These are phyloP conservation scores for Medauroidea extradentata DNA, from an alignment of 1,140 invertebrate species.

Conservation along the genomic window DNA sequence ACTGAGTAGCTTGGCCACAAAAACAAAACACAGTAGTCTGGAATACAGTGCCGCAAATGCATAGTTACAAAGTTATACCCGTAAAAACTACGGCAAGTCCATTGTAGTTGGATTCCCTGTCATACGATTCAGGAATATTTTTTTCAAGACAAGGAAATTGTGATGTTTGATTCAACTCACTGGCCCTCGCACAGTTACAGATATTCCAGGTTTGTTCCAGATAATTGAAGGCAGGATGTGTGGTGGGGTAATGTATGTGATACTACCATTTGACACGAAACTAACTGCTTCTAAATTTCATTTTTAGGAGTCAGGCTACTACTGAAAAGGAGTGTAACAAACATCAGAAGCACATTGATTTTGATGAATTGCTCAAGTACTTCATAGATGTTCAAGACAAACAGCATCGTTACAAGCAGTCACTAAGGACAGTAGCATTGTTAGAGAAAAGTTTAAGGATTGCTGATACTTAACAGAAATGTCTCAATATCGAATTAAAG, in stretches of 20 bases:
- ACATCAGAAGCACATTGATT: slow-evolving; percentile 50
- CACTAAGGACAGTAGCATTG: slow-evolving; percentile 36
- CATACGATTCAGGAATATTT: not conserved
- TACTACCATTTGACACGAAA: too few species aligned
- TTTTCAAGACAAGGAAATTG: not conserved
- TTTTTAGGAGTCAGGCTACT: not conserved
- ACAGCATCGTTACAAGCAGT: slow-evolving; percentile 54
- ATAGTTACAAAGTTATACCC: too few species aligned
- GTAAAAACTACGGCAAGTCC: too few species aligned
- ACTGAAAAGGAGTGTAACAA: slow-evolving; percentile 29
- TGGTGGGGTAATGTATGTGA: not conserved
- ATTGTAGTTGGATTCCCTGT: too few species aligned
- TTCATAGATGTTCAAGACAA: slow-evolving; percentile 61
- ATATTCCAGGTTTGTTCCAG: not conserved
- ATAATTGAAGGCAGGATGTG: not conserved
- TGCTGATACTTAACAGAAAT: not conserved
- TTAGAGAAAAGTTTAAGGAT: slow-evolving; percentile 29
- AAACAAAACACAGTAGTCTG: too few species aligned
- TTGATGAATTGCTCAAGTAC: slow-evolving; percentile 55
- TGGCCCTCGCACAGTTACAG: not conserved
- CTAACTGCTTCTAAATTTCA: not conserved
- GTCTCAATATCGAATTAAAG: too few species aligned
- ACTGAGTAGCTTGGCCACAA: too few species aligned
- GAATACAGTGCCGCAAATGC: too few species aligned
- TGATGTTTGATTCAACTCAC: not conserved